Base-by-base conservation (phyloP, 2,113 vertebrate species). In the Thalassoma bifasciatum region DNA sequence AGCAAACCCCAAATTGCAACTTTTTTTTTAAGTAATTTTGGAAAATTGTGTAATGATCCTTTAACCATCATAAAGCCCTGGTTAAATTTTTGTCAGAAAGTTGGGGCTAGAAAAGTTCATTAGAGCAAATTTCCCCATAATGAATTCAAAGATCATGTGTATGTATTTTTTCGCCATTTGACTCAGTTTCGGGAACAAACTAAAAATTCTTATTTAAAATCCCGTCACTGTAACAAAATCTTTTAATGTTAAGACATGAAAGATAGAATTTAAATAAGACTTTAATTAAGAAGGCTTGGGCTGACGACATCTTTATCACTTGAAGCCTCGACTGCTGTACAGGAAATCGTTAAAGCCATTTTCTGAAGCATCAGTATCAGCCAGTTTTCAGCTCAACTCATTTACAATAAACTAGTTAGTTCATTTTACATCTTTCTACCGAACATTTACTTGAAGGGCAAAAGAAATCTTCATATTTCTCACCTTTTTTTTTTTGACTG, bases 371-470 rank as follows among this genome's bases (percentile, higher is more conserved):
- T 58, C 62, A 3, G 30, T 65, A 8, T 60, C 57, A 47, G 30
- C 30, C 6, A 30, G 30, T 30, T 30, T 30, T 30, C 30, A 30
- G 21, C 23, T 73, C 49, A 23, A 34, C 10, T 66, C 40, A 23
- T 19, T 34, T 10, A 46, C 16, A 3, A 3, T 40, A 1, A 23
- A 37, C 63, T 26, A 10, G 34, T 53, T 36, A 16, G 40, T n/a
- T 40, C 2, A 14, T 38, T 30, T 37, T 40, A 6, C 64, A 36
- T 72, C 13, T 66, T 75, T 77, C 42, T 61, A 50, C 75, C 22
- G 30, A 72, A 38, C 36, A 42, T 62, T 69, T 46, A 75, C 51
- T 51, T 65, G 23, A 57, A 64, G 21, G 36, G 26, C 56, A 59
- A 42, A 42, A 37, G n/a, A 44, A 46, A 52, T 56, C 38, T 51